Base-by-base conservation (phyloP, 2,888 invertebrate genomes). In the Phortica magna region DNA sequence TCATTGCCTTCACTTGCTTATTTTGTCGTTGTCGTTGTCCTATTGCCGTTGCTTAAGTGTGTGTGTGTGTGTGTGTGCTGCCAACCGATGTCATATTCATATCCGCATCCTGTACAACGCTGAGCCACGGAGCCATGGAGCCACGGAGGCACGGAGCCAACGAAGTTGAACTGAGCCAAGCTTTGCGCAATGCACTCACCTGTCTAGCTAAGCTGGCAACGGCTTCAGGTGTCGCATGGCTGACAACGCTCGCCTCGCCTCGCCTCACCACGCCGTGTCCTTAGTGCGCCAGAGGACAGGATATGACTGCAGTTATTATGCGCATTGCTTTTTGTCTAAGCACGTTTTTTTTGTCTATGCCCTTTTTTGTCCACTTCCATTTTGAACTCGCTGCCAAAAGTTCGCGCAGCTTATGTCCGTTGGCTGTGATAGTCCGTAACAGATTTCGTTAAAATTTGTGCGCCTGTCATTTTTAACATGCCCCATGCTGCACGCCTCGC, bases 1-100 rank as follows among this genome's bases (percentile, higher is more conserved):
- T 71, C 53, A 71, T 71, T 71, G 55, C 70, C 53, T 71, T 71
- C 42, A 71, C 53, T 53, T 71, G 55, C 70, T 68, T 68, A 68
- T 68, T 43, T 68, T 68, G 68, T 68, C 17, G 12, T 19, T 22
- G 19, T 10, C 17, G 59, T 10, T 22, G n/a, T n/a, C n/a, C n/a
- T n/a, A n/a, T n/a, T n/a, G 59, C 7, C 61, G 22, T 12, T 22
- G 43, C 17, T 48, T 39, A 41, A n/a, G 31, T 31, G 31, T 31
- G 31, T 31, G 31, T 31, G 31, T 31, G 2, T 31, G 31, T 31
- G 31, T 31, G 2, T 31, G 31, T 19, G 67, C 41, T 42, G 53
- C n/a, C 31, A 70, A 19, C n/a, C 61, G 61, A 61, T 22, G 55
- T 53, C 70, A 71, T 71, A 71, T 42, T 39, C 48, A 43, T 68